Evolutionary conservation across 2,797 vertebrate species (phyloP).

Genomic region (Siniperca undulata): DNA sequence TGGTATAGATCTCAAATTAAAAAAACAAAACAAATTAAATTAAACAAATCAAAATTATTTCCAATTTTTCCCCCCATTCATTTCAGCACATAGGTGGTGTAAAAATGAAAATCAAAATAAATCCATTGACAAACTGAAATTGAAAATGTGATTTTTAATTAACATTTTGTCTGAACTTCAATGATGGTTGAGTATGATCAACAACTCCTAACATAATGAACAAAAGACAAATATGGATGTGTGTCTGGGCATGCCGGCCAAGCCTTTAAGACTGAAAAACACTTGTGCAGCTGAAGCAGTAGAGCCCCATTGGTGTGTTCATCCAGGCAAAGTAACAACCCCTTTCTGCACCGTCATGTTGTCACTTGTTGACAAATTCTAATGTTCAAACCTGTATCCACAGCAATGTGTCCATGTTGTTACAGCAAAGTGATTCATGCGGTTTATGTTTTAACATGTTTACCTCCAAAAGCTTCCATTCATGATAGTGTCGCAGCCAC

Average conservation of each 20-base stretch:
- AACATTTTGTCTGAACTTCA: neutral
- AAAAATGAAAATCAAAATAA: neutral
- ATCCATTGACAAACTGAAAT: neutral
- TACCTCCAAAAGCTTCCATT: constrained; percentile 19
- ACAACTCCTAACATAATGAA: constrained; percentile 28
- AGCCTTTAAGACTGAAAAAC: constrained; percentile 42
- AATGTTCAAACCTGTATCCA: constrained; percentile 43
- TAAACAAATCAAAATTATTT: too few species aligned
- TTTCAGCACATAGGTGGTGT: too few species aligned
- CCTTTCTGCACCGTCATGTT: constrained; percentile 41
- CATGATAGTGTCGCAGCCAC: neutral
- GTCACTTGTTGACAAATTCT: constrained; percentile 65
- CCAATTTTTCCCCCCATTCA: too few species aligned
- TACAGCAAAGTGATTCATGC: constrained; percentile 2
- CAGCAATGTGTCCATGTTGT: constrained; percentile 27
- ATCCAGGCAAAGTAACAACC: constrained; percentile 36
- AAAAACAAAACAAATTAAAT: too few species aligned
- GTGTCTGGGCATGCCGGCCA: constrained; percentile 43
- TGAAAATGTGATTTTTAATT: neutral
- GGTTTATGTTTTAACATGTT: constrained; percentile 41
- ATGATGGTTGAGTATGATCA: constrained; percentile 10
- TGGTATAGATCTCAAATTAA: too few species aligned
- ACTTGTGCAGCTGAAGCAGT: constrained; percentile 24
- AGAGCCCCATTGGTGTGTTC: constrained; percentile 11
- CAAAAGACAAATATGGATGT: constrained; percentile 27